Conservation (phyloP, 2,888 invertebrate genomes). For the Cataglyphis cursor region DNA sequence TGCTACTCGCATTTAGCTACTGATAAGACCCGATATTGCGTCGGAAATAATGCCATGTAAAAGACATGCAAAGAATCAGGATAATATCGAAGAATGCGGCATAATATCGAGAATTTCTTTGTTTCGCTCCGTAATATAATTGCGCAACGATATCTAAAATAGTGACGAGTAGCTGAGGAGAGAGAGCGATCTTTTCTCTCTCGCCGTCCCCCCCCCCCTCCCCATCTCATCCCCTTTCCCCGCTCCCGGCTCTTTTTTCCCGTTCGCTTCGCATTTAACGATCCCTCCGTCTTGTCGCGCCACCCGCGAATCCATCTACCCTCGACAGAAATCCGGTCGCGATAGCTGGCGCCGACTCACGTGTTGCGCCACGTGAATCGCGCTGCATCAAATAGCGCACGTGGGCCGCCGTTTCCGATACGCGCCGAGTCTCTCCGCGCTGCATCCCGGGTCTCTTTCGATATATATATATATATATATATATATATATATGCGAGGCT, state of each 20-base stretch:
- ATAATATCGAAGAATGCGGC: no score
- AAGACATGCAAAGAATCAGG: background rate
- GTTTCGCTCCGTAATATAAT: constrained; percentile 24
- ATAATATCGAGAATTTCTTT: background rate
- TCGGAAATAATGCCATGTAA: background rate
- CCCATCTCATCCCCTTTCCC: background rate
- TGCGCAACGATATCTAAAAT: constrained; percentile 8
- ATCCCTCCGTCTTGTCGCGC: constrained; percentile 26
- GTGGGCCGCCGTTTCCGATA: constrained; percentile 60
- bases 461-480: no score
- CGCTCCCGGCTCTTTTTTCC: constrained; percentile 1
- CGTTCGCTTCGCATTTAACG: constrained; percentile 64
- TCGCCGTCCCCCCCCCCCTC: background rate
- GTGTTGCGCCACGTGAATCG: constrained; percentile 71
- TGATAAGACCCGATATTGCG: background rate
- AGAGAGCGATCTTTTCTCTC: background rate
- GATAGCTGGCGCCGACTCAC: constrained; percentile 58
- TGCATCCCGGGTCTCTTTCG: constrained; percentile 58
- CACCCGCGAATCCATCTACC: constrained; percentile 61
- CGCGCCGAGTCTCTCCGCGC: constrained; percentile 52
- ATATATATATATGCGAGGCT: constrained; percentile 22
- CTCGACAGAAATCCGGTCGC: constrained; percentile 54
- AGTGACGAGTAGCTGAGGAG: constrained; percentile 44
- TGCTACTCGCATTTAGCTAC: background rate
- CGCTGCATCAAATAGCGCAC: constrained; percentile 59